Evolutionary conservation across 2,113 vertebrate genomes (phyloP), one percentile per base, ranked within the genome.

Genomic region (Pterocles gutturalis): DNA sequence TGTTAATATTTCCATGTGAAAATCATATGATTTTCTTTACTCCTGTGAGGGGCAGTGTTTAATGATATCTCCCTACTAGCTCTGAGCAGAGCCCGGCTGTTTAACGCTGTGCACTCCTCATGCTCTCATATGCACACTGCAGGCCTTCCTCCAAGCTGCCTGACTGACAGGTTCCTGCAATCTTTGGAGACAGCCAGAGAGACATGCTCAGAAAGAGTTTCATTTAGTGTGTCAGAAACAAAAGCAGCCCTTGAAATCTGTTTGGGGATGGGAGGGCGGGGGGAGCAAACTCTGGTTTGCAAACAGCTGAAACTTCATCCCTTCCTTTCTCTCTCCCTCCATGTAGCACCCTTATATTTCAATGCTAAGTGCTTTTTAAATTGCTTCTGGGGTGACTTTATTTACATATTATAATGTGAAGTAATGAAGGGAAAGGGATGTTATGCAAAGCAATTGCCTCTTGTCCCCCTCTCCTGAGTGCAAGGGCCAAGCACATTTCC

Each of bases 401-500:
- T 97, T 98, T 97, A 79, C 97, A 97, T 98, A 97, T 97, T 96
- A 69, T 96, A 91, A 89, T 93, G 67, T 75, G 90, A 95, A 96
- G 91, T 94, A 97, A 97, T 92, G 95, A 98, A 95, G 82, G 94
- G 73, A 96, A 97, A 91, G 65, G 81, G 94, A 72, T 31, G 51
- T 92, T 94, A 77, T 90, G 87, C 83, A 85, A 79, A 97, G 86
- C 91, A 89, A 92, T 85, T 84, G 90, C 86, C 87, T 97, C 93
- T 79, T 18, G 38, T 95, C 80, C 89, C 75, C 86, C 71, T 97
- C 96, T 96, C 87, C 88, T 41, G 64, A 93, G 95, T 93, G 88
- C 94, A 97, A 96, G 91, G 94, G 94, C 96, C 96, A 96, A 94
- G 87, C 82, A 66, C 87, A 93, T 95, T 98, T 96, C 96, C 92